Conservation (phyloP, 2,113 vertebrate genomes). For the Elaphurus davidianus region DNA sequence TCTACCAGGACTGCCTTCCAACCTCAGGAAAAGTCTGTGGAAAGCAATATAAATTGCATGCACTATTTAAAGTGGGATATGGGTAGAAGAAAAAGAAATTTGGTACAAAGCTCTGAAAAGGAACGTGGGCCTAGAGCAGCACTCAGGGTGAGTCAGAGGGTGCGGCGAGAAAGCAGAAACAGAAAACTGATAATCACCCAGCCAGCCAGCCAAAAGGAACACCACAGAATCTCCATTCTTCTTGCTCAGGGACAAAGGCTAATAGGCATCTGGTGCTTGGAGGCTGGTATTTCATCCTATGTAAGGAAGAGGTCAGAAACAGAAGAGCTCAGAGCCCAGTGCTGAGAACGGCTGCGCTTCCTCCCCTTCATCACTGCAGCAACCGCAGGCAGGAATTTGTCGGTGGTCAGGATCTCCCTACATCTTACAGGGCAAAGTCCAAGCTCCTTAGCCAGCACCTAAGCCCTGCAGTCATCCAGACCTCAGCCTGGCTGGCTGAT, state of each 20-base stretch:
- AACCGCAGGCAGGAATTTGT: neutral
- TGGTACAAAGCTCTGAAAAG: neutral
- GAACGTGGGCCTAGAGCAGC: neutral
- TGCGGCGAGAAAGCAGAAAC: constrained; percentile 29
- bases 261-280: neutral
- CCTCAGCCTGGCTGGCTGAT: neutral
- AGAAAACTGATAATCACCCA: constrained; percentile 51
- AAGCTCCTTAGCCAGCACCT: neutral
- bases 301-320: neutral
- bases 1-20: neutral
- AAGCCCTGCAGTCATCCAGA: neutral
- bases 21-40: neutral
- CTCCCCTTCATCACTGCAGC: neutral
- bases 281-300: neutral
- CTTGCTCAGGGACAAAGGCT: constrained; percentile 22
- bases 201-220: constrained; percentile 16
- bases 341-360: neutral
- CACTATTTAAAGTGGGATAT: neutral
- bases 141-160: constrained; percentile 69
- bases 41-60: neutral
- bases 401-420: neutral
- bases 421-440: neutral
- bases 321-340: neutral
- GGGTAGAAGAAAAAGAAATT: constrained; percentile 22
- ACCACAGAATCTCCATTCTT: neutral